Conservation (phyloP, 2,888 invertebrate genomes). For the Drosophila rellima region DNA sequence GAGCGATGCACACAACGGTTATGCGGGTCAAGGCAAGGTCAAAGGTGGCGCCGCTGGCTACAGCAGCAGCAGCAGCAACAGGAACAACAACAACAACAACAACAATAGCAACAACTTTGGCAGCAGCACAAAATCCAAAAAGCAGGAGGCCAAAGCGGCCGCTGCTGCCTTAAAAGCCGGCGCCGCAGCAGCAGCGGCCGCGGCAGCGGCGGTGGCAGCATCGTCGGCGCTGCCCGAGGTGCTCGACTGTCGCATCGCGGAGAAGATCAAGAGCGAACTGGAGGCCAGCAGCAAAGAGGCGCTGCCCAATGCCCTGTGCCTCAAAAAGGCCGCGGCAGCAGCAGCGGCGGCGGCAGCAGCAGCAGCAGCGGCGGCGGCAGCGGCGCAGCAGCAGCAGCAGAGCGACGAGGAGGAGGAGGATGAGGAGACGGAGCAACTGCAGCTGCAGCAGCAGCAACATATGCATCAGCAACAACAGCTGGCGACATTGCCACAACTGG, state of each 20-base stretch:
- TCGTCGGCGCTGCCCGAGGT: constrained; percentile 82
- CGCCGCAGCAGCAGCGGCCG: constrained; percentile 69
- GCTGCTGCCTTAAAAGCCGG: constrained; percentile 61
- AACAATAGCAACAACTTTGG: constrained; percentile 24
- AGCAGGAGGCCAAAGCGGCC: constrained; percentile 68
- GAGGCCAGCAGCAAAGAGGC: constrained; percentile 83
- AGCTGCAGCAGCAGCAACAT: constrained; percentile 57
- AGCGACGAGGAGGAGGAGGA: constrained; percentile 28
- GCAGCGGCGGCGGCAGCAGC: constrained; percentile 48
- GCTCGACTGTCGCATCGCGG: constrained; percentile 85
- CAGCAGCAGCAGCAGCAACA: constrained; percentile 8
- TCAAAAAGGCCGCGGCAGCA: constrained; percentile 73
- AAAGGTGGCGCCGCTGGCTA: constrained; percentile 30
- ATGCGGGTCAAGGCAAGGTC: constrained; percentile 48
- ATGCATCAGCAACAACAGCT: constrained; percentile 22
- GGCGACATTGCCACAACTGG: constrained; percentile 7
- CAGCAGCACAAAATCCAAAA: constrained; percentile 78
- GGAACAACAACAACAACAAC: constrained; percentile 9
- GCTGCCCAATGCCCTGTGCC: constrained; percentile 74
- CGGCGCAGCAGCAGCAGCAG: constrained; percentile 36
- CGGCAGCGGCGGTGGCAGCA: constrained; percentile 62
- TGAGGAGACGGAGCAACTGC: constrained; percentile 40
- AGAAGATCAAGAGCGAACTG: constrained; percentile 85
- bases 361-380: constrained; percentile 46
- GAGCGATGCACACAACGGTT: constrained; percentile 82